Evolutionary conservation across 2,888 invertebrate species (phyloP).

Genomic region (Ophonus ardosiacus): DNA sequence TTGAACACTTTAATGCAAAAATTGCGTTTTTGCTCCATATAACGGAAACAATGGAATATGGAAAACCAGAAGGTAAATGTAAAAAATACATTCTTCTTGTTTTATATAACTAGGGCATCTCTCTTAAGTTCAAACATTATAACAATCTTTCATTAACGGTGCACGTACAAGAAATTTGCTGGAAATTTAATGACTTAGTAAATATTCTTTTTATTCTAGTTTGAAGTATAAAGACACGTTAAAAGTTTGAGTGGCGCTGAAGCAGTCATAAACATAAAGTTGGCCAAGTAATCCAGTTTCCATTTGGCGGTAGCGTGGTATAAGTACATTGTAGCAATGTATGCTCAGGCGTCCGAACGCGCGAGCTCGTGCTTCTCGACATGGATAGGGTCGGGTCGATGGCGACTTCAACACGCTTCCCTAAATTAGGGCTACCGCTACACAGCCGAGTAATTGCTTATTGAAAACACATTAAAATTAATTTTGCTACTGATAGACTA

Average conservation of each 20-base stretch:
- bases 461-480: background rate
- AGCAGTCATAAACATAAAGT: constrained; percentile 55
- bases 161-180: background rate
- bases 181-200: constrained; percentile 43
- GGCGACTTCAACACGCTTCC: background rate
- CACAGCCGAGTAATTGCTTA: background rate
- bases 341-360: background rate
- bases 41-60: no score
- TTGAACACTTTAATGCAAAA: no score
- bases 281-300: constrained; percentile 54
- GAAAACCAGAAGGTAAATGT: no score
- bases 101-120: no score
- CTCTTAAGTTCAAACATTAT: no score
- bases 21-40: no score
- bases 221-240: constrained; percentile 45
- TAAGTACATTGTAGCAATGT: background rate
- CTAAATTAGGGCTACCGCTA: background rate
- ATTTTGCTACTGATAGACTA: background rate
- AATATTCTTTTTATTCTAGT: constrained; percentile 39
- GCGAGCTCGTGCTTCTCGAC: no score
- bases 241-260: constrained; percentile 56
- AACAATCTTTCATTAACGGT: no score
- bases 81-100: no score
- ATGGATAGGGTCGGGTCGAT: background rate
- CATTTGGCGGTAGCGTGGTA: constrained; percentile 28